Base-by-base conservation (phyloP, 2,888 invertebrate species). In the Nasonia oneida region DNA sequence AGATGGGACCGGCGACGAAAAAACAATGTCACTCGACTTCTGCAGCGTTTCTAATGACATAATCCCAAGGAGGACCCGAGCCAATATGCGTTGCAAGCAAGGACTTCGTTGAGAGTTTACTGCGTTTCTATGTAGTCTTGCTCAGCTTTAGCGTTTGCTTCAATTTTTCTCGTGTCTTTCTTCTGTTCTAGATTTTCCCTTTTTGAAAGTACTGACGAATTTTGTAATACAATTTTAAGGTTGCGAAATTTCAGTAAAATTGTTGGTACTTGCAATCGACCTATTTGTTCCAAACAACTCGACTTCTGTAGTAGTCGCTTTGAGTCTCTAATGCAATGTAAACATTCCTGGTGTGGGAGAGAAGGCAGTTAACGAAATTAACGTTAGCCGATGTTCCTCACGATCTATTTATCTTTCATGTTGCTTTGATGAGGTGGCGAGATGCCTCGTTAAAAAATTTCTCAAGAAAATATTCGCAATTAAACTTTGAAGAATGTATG, bases 21-120 rank as follows among this genome's bases (percentile, higher is more conserved):
- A 83, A 79, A 84, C 79, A 80, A 80, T 84, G 79, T 80, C 84
- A 84, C 79, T 84, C 70, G 39, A 64, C 76, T 37, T 47, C 47
- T 47, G 47, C 47, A 47, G 75, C 47, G 64, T 74, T 29, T 81
- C 0, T 61, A 83, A 76, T 83, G 82, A 83, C 82, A 83, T 83
- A 83, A 83, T 76, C 81, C 82, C 14, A 15, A 15, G 70, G 29
- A 33, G 67, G n/a, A 29, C 79, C 6, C 70, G 14, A 47, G n/a
- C 33, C 61, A 47, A 81, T 75, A 50, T 67, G 50, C 75, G 64
- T 75, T 70, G 71, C 83, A 70, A 39, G 76, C 83, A 83, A 83
- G 83, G 83, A 83, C 83, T 71, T 77, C 53, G 77, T 70, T 75
- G 18, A 42, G 71, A 42, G 57, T 71, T 76, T 67, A 50, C 47